Percentiles rank a stretch among this genome's conserved stretches.
phyloP scores from a whole-genome alignment of 2,888 invertebrate genomes.

The Actias luna region DNA sequence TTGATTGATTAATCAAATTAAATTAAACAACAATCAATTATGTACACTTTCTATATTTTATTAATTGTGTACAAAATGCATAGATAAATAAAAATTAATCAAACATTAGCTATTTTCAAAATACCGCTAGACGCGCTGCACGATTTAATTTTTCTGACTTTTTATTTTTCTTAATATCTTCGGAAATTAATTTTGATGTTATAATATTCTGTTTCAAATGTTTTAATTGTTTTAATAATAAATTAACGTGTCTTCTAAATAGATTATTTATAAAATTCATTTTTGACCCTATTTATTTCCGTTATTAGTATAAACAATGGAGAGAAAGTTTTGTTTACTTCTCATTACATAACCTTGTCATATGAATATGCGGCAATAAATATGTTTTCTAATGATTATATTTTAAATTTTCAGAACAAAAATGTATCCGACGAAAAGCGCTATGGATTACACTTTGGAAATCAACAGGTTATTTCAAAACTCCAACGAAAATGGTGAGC shows the following conservation, averaged over 20 bases:
- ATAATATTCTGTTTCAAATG: background rate
- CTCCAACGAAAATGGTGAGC: constrained; percentile 52
- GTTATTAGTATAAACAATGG: background rate
- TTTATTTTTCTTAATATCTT: background rate
- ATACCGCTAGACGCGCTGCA: background rate
- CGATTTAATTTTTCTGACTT: too few relatives aligned
- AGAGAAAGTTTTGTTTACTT: background rate
- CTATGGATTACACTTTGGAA: constrained; percentile 52
- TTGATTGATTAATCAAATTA: too few relatives aligned
- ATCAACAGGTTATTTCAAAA: constrained; percentile 53
- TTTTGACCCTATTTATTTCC: background rate
- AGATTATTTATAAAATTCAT: background rate
- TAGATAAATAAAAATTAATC: too few relatives aligned
- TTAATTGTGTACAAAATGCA: too few relatives aligned
- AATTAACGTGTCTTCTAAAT: background rate
- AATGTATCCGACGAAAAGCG: constrained; percentile 59
- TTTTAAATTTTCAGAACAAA: constrained; percentile 36
- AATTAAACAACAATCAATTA: too few relatives aligned
- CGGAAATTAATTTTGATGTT: background rate
- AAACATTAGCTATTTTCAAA: background rate
- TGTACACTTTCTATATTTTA: too few relatives aligned
- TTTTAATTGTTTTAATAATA: background rate
- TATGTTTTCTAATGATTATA: constrained; percentile 23
- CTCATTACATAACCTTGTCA: background rate
- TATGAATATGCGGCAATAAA: constrained; percentile 31